Evolutionary conservation across 1,140 invertebrate genomes (phyloP).

Genomic region (Leguminivora glycinivorella): DNA sequence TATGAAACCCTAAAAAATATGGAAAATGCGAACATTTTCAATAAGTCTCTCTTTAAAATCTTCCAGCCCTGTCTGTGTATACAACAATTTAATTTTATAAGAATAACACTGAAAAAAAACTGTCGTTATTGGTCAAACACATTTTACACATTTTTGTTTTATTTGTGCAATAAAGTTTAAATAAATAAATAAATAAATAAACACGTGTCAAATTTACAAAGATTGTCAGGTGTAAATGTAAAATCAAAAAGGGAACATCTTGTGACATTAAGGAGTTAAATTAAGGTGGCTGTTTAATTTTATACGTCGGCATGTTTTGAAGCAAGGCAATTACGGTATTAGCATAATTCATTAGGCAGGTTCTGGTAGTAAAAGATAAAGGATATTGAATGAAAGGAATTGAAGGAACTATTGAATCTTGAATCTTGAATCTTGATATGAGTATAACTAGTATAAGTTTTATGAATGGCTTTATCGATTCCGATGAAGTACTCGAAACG

Average conservation of each 20-base stretch:
- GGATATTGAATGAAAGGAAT: no score
- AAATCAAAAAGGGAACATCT: neutral
- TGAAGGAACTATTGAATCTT: no score
- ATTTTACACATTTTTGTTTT: no score
- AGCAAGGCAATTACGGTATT: neutral
- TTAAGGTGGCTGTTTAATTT: conserved; percentile 32
- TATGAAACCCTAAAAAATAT: no score
- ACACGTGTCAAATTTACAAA: neutral
- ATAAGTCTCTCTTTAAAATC: no score
- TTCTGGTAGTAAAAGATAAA: neutral
- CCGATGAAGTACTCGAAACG: neutral
- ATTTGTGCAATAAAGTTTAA: no score
- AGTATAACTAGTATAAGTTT: neutral
- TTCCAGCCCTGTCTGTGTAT: no score
- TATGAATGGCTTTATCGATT: neutral
- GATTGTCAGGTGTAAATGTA: neutral
- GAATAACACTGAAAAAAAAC: no score
- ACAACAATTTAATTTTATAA: no score
- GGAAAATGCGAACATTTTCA: no score
- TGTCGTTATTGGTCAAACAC: neutral
- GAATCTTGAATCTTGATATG: no score
- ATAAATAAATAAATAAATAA: no score
- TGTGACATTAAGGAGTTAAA: conserved; percentile 37
- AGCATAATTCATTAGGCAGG: neutral
- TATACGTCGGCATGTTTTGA: neutral